phyloP scores from a whole-genome alignment of 2,797 vertebrate species.

The Nasua narica region DNA sequence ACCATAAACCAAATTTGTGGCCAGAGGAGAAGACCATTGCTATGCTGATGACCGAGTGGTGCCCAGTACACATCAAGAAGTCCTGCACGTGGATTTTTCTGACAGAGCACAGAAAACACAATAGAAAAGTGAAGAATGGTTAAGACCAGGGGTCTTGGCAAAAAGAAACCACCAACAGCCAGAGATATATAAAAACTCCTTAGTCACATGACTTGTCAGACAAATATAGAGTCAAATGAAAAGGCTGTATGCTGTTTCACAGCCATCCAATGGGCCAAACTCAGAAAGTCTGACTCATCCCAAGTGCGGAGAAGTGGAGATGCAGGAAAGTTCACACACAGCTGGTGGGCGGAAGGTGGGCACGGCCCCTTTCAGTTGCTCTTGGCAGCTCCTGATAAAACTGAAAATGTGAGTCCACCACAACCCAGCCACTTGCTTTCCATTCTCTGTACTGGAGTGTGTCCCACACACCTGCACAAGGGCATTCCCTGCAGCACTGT shows the following conservation, averaged over 20 bases:
- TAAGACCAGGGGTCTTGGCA: background rate
- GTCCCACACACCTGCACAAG: background rate
- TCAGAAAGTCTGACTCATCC: background rate
- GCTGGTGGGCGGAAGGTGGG: background rate
- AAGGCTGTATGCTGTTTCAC: background rate
- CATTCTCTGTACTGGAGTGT: background rate
- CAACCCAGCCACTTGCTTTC: background rate
- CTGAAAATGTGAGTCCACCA: background rate
- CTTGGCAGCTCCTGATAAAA: background rate
- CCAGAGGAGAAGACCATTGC: background rate
- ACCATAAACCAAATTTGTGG: background rate
- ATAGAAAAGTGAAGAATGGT: background rate
- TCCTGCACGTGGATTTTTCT: background rate
- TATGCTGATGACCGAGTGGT: accelerated
- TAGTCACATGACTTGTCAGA: background rate
- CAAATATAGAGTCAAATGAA: background rate
- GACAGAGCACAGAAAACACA: background rate
- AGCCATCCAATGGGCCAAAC: background rate
- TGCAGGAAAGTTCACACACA: too few species aligned
- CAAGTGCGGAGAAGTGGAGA: background rate
- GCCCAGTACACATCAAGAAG: background rate
- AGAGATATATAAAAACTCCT: background rate
- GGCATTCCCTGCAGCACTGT: background rate
- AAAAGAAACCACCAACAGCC: background rate
- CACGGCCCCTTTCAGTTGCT: accelerated